A percentile compares a stretch with the other conserved stretches of the same genome.
phyloP scores from a whole-genome alignment of 2,888 invertebrate species.

The Mystacides longicornis region DNA sequence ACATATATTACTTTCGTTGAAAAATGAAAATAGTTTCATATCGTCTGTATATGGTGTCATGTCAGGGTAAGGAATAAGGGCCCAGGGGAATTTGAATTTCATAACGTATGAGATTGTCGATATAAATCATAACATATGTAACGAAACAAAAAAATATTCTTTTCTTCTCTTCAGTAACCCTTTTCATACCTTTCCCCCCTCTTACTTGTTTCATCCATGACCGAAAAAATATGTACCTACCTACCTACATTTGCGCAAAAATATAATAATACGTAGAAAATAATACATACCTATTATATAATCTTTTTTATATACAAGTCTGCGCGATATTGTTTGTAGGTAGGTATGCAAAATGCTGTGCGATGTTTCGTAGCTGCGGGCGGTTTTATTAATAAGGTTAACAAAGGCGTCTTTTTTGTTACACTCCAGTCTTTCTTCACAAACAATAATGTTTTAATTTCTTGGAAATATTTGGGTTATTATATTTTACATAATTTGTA shows the following conservation, averaged over 20 bases:
- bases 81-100: slow-evolving; percentile 17
- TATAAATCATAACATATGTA: slow-evolving; percentile 12
- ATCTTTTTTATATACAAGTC: no score
- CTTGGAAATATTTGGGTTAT: no score
- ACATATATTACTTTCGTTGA: neutral
- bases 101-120: slow-evolving; percentile 16
- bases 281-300: no score
- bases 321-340: no score
- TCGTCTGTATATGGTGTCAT: neutral
- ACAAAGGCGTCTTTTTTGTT: no score
- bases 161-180: neutral
- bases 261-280: no score
- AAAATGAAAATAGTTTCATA: neutral
- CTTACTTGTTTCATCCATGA: neutral
- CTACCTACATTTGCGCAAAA: neutral
- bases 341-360: no score
- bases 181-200: neutral
- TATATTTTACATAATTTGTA: no score
- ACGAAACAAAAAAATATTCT: neutral
- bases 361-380: no score
- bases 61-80: slow-evolving; percentile 6
- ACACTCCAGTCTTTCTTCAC: no score
- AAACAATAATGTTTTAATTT: no score
- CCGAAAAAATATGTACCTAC: neutral
- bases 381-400: no score